A percentile compares a stretch with the other conserved stretches of the same genome.
phyloP scores from a whole-genome alignment of 2,113 vertebrate genomes.

The Cisticola juncidis region DNA sequence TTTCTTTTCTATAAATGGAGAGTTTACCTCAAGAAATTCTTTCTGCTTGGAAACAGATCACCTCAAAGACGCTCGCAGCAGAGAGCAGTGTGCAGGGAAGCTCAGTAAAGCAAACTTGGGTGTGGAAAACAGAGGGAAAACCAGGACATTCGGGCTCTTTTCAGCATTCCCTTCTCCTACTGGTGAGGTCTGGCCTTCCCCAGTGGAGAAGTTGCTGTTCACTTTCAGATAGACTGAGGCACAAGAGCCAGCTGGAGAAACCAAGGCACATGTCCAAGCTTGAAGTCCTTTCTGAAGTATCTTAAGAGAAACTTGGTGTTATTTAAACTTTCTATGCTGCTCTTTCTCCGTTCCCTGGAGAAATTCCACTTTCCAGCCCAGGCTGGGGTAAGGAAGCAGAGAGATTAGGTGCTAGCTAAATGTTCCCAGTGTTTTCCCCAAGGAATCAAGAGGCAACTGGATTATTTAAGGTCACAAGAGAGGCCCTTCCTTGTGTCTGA shows the following conservation, averaged over 20 bases:
- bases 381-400: slow-evolving; percentile 7
- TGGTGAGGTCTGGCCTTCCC: neutral
- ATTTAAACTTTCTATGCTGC: neutral
- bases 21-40: slow-evolving; percentile 76
- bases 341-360: slow-evolving; percentile 24
- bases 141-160: neutral
- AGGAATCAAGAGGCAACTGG: neutral
- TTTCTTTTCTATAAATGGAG: slow-evolving; percentile 68
- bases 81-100: slow-evolving; percentile 9
- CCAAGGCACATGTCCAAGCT: neutral
- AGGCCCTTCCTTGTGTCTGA: slow-evolving; percentile 49
- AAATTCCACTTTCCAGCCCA: neutral
- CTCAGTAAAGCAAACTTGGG: neutral
- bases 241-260: neutral
- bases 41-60: slow-evolving; percentile 70
- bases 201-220: neutral
- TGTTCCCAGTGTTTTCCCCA: slow-evolving; percentile 30
- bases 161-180: neutral
- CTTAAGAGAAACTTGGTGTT: slow-evolving; percentile 11
- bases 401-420: slow-evolving; percentile 50
- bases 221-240: neutral
- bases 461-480: slow-evolving; percentile 19
- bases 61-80: neutral
- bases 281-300: neutral
- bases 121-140: neutral